Evolutionary conservation across 2,113 vertebrate genomes (phyloP), one percentile per base, ranked within the genome.

Genomic region (Ailuropoda melanoleuca): DNA sequence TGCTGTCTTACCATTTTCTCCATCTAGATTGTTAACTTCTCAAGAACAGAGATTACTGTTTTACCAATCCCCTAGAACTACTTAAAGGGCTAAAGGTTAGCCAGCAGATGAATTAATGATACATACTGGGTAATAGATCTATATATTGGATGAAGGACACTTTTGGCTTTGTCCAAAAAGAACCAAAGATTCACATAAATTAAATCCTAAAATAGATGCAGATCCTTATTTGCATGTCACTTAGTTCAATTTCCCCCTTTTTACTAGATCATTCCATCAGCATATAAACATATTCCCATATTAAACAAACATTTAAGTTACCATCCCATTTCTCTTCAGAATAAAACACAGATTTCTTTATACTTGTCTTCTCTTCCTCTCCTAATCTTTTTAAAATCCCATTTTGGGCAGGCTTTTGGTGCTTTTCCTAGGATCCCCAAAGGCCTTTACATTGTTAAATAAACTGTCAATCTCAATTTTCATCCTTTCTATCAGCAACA

Each of bases 21-120:
- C 62, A 39, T 50, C 95, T 92, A 77, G 78, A 50, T 14, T 80
- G 37, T 92, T 94, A 93, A 90, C 46, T 93, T 83, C 60, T 81
- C 34, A 80, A 92, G 31, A 62, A 81, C 19, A 87, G 66, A 96
- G 8, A 88, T 43, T 43, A 37, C n/a, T 81, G 66, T 95, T 37
- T 88, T 88, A 90, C 23, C 19, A 66, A 37, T 94, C 15, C 26
- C 6, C 46, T 55, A 58, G 34, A 14, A 92, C 48, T 88, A 17
- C 62, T 90, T 87, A 93, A 90, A 70, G 14, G 1, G 34, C 66
- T 39, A 11, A 31, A 43, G 83, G 31, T 37, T 85, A 72, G 48
- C 39, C 8, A 43, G 56, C 5, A 88, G 34, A 81, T 66, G 43
- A 72, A 94, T 89, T 94, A 80, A 72, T n/a, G 24, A 46, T 53